These are phyloP conservation scores for Apogon talboti DNA, from an alignment of 2,797 vertebrate genomes.

Conservation along the genomic window DNA sequence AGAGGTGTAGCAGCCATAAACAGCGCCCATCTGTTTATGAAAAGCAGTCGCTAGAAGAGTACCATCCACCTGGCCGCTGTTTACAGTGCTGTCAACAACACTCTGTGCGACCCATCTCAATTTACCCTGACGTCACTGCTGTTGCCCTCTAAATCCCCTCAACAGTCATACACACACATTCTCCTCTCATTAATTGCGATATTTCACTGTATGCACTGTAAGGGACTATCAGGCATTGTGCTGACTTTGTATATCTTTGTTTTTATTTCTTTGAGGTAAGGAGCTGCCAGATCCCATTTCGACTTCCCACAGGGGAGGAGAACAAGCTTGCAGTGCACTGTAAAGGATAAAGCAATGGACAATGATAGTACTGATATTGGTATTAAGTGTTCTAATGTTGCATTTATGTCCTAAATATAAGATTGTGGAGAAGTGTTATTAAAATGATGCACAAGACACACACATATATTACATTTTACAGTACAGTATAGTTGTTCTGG, in stretches of 20 bases:
- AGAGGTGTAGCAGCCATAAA: slow-evolving; percentile 69
- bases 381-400: no score
- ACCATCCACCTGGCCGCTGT: slow-evolving; percentile 74
- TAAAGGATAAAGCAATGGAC: background rate
- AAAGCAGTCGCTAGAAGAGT: slow-evolving; percentile 61
- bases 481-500: no score
- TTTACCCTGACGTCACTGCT: slow-evolving; percentile 59
- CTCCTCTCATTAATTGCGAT: slow-evolving; percentile 54
- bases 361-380: background rate
- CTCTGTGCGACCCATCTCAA: slow-evolving; percentile 63
- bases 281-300: background rate
- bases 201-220: slow-evolving; percentile 24
- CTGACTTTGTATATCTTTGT: slow-evolving; percentile 40
- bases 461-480: background rate
- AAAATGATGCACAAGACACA: background rate
- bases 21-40: slow-evolving; percentile 79
- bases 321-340: background rate
- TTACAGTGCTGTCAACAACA: slow-evolving; percentile 73
- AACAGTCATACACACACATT: slow-evolving; percentile 30
- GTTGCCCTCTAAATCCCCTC: slow-evolving; percentile 67
- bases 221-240: slow-evolving; percentile 30
- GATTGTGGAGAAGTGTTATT: background rate
- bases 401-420: no score
- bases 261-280: slow-evolving; percentile 14
- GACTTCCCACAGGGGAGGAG: background rate